Base-by-base conservation (phyloP, 2,113 vertebrate species). In the Morone saxatilis region DNA sequence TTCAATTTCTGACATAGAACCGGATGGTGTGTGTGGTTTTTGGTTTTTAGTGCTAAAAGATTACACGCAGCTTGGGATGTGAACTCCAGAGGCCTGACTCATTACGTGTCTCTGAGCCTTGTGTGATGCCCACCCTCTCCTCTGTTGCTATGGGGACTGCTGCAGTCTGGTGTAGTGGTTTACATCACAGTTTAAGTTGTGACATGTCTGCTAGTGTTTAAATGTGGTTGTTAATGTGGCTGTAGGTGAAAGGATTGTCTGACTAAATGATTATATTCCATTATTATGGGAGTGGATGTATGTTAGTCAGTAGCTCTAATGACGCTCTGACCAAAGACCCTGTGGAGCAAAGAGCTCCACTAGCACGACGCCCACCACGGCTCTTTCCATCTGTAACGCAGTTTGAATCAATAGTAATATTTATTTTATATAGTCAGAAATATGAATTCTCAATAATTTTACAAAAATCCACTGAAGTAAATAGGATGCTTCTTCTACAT, bases 91-190 rank as follows among this genome's bases (percentile, higher is more conserved):
- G 43, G 13, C n/a, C n/a, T 56, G 51, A 54, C 40, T 73, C 57
- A 54, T 22, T 14, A 63, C 16, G 47, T 43, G 38, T 65, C 20
- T 80, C 19, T 65, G 40, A 60, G 70, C 20, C 69, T 70, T 25
- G 61, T 81, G 76, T 80, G 86, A 88, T 90, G 77, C 89, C 73
- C 84, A 74, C 56, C 82, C 86, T 88, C 87, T 90, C 83, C 88
- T 93, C 92, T 87, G 95, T 96, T 96, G 94, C 95, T 89, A 96
- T 96, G 95, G 95, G 90, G 94, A 96, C 94, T 90, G 91, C 94
- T 94, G 94, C 94, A 94, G 94, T 94, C 93, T 89, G 74, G 54
- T 69, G 76, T 25, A 75, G 31, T 63, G 71, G 83, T 85, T 86
- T 80, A 74, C 79, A 87, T 90, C 82, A 80, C 40, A 43, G 57